Evolutionary conservation across 2,113 vertebrate genomes (phyloP).

Genomic region (Lynx canadensis): DNA sequence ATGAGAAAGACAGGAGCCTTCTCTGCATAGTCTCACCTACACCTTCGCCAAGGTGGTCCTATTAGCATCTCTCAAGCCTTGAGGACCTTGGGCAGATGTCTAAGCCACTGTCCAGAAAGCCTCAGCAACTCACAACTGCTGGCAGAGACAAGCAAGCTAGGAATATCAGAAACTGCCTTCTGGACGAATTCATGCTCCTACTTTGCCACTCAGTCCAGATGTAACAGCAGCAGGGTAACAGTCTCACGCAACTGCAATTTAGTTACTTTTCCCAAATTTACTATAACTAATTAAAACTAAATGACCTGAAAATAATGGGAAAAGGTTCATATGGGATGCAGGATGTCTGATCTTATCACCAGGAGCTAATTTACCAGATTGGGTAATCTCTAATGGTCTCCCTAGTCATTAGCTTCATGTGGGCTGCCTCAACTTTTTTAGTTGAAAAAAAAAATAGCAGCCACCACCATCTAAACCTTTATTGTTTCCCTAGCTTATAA

Average conservation of each 20-base stretch:
- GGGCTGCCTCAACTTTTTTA: slow-evolving; percentile 24
- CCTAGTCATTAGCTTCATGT: neutral
- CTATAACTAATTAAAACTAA: slow-evolving; percentile 66
- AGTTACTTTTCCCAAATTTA: slow-evolving; percentile 62
- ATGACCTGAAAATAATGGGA: slow-evolving; percentile 55
- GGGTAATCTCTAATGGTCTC: slow-evolving; percentile 30
- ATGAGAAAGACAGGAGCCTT: slow-evolving; percentile 36
- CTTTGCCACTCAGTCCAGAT: slow-evolving; percentile 30
- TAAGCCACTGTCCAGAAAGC: slow-evolving; percentile 42
- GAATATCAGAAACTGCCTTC: slow-evolving; percentile 40
- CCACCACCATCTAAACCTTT: neutral
- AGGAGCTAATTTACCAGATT: neutral
- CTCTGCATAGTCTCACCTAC: neutral
- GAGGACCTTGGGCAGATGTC: slow-evolving; percentile 32
- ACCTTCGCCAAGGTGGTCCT: slow-evolving; percentile 34
- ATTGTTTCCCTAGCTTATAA: neutral
- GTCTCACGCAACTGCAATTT: slow-evolving; percentile 44
- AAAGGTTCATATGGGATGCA: slow-evolving; percentile 43
- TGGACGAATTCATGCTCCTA: slow-evolving; percentile 8
- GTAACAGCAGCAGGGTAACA: slow-evolving; percentile 44
- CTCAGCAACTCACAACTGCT: neutral
- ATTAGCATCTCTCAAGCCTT: slow-evolving; percentile 14
- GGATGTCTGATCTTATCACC: slow-evolving; percentile 56
- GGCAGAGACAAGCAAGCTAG: slow-evolving; percentile 1
- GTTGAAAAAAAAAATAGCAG: slow-evolving; percentile 35